These are phyloP conservation scores for Zoroaster sp. DNA, from an alignment of 53 echinoderm and acorn worm genomes.

Conservation along the genomic window DNA sequence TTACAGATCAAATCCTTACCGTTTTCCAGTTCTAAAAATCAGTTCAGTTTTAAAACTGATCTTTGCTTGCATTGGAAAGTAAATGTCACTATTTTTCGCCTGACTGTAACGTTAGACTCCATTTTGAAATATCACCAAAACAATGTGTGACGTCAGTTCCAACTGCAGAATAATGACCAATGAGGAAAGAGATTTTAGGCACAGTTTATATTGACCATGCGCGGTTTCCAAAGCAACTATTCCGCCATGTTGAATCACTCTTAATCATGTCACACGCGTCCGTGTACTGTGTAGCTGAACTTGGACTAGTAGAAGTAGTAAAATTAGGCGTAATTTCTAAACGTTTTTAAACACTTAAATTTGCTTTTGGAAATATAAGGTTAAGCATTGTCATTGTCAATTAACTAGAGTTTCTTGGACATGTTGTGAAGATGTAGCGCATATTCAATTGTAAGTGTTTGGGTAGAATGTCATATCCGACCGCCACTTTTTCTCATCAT, in stretches of 20 bases:
- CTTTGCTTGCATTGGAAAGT: background rate
- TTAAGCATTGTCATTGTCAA: background rate
- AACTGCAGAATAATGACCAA: background rate
- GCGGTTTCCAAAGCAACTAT: slow-evolving; percentile 37
- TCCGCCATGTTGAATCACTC: slow-evolving; percentile 52
- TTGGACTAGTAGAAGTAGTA: too few relatives aligned
- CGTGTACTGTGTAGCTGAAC: background rate
- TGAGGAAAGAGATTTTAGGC: background rate
- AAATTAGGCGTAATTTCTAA: background rate
- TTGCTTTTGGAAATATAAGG: background rate
- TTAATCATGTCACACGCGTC: too few relatives aligned
- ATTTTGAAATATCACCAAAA: slow-evolving; percentile 40
- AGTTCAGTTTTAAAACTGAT: background rate
- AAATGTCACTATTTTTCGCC: background rate
- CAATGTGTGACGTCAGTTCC: slow-evolving; percentile 36
- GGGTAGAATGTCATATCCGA: too few relatives aligned
- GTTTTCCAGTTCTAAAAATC: background rate
- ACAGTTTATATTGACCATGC: background rate
- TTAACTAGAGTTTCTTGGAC: background rate
- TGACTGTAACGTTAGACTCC: background rate
- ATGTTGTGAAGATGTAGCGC: slow-evolving; percentile 9
- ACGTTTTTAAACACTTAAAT: background rate
- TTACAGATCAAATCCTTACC: background rate
- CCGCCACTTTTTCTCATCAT: too few relatives aligned
- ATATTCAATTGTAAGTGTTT: background rate